These are phyloP conservation scores for Chondrosia reniformis DNA, from an alignment of 37 sponge, comb jelly and placozoan genomes.

Conservation along the genomic window DNA sequence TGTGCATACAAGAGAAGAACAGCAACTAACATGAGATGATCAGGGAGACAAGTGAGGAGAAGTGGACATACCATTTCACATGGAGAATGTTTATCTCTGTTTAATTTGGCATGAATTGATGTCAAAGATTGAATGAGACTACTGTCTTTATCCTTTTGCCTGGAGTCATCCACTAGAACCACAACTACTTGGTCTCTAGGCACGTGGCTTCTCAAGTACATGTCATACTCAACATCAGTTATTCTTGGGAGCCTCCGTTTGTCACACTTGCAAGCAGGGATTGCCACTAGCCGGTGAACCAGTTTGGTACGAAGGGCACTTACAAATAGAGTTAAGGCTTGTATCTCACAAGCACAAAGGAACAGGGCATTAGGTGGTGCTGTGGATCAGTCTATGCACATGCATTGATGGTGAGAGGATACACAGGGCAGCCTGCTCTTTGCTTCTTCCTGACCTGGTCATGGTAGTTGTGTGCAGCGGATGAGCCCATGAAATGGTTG, in stretches of 20 bases:
- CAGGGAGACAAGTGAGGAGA: conserved; percentile 27
- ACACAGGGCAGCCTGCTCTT: conserved; percentile 56
- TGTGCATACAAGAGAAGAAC: not conserved
- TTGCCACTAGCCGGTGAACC: conserved; percentile 13
- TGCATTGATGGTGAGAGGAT: conserved; percentile 13
- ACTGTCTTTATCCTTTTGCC: not conserved
- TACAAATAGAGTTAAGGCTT: too few relatives aligned
- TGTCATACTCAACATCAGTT: conserved; percentile 85
- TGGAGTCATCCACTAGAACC: conserved; percentile 47
- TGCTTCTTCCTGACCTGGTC: not conserved
- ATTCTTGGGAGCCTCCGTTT: conserved; percentile 59
- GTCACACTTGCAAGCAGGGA: conserved; percentile 74
- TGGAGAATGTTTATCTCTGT: conserved; percentile 61
- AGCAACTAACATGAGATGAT: conserved; percentile 34
- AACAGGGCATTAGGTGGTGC: too few relatives aligned
- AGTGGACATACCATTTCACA: conserved; percentile 47
- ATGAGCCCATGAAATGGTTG: not conserved
- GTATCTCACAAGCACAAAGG: not conserved
- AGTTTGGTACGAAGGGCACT: conserved; percentile 57
- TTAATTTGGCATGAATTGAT: conserved; percentile 44
- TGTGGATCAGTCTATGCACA: not conserved
- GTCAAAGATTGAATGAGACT: not conserved
- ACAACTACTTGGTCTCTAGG: conserved; percentile 70
- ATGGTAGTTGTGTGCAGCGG: not conserved
- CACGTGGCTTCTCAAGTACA: conserved; percentile 62